Percentiles rank a stretch among this genome's conserved stretches.
These are phyloP conservation scores for Encarsia formosa DNA, from an alignment of 2,888 invertebrate species.

Conservation along the genomic window DNA sequence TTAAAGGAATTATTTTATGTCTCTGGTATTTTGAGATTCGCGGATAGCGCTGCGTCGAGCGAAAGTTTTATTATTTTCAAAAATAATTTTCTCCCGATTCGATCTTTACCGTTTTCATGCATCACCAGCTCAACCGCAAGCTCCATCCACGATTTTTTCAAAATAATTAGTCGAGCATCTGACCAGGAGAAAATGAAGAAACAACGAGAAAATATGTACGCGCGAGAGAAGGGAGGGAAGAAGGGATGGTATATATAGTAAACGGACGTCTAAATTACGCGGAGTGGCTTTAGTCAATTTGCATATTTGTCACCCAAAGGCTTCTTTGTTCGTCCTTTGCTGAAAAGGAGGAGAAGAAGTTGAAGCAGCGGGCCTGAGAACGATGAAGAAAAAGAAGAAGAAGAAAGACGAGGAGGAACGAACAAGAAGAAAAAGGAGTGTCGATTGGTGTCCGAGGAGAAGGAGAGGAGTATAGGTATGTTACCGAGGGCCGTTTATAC, in stretches of 20 bases:
- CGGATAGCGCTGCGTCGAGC: too few relatives aligned
- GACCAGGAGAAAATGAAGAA: too few relatives aligned
- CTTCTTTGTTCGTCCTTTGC: slow-evolving; percentile 17
- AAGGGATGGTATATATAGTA: background rate
- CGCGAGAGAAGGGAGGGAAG: too few relatives aligned
- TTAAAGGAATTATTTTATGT: too few relatives aligned
- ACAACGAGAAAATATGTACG: too few relatives aligned
- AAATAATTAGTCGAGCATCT: too few relatives aligned
- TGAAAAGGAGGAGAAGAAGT: background rate
- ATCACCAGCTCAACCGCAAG: too few relatives aligned
- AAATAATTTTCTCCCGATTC: too few relatives aligned
- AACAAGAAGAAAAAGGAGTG: background rate
- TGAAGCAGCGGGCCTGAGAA: background rate
- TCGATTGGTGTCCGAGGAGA: slow-evolving; percentile 14
- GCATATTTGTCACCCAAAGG: slow-evolving; percentile 8
- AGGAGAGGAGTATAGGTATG: background rate
- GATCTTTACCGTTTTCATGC: too few relatives aligned
- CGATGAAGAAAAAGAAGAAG: background rate
- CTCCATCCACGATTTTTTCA: too few relatives aligned
- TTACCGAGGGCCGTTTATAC: background rate
- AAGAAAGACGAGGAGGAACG: background rate
- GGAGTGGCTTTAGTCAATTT: background rate
- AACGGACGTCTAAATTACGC: slow-evolving; percentile 3
- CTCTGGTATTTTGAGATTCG: too few relatives aligned
- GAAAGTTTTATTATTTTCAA: too few relatives aligned